Evolutionary conservation across 2,888 invertebrate species (phyloP).

Genomic region (Hirtodrosophila confusa): DNA sequence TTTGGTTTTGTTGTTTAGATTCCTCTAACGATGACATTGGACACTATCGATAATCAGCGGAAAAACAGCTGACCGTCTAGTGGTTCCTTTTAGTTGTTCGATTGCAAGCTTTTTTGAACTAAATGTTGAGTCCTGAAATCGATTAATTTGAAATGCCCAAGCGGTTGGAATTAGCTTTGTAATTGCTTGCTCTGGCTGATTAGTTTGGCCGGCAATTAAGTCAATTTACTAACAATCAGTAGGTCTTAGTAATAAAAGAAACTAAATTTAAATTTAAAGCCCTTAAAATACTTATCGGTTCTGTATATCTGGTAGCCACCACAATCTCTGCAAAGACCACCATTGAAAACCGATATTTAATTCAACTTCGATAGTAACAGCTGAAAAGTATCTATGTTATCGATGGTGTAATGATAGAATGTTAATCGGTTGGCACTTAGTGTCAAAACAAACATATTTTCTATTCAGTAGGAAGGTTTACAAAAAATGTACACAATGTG

Average conservation of each 20-base stretch:
- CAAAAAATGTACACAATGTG: slow-evolving; percentile 17
- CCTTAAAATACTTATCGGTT: too few relatives aligned
- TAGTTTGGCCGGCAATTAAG: too few relatives aligned
- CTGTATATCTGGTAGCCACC: slow-evolving; percentile 12
- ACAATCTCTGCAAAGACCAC: neutral
- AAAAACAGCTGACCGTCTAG: slow-evolving; percentile 33
- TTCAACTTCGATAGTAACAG: neutral
- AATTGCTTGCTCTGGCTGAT: too few relatives aligned
- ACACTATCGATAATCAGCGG: slow-evolving; percentile 39
- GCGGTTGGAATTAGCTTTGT: too few relatives aligned
- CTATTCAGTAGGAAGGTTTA: slow-evolving; percentile 22
- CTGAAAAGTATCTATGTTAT: neutral
- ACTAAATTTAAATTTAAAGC: too few relatives aligned
- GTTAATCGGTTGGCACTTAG: slow-evolving; percentile 19
- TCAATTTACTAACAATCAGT: too few relatives aligned
- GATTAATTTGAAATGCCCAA: too few relatives aligned
- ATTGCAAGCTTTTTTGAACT: neutral
- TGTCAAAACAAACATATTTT: neutral
- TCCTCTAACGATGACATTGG: slow-evolving; percentile 21
- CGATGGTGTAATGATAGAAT: neutral
- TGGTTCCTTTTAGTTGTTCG: neutral
- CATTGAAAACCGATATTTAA: too few relatives aligned
- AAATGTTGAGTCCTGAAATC: neutral
- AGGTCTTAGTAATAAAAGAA: too few relatives aligned
- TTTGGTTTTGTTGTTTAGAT: slow-evolving; percentile 34